Percentiles rank a stretch among this genome's conserved stretches.
Evolutionary conservation across 2,113 vertebrate genomes (phyloP).

Genomic region (Lepisosteus osseus): DNA sequence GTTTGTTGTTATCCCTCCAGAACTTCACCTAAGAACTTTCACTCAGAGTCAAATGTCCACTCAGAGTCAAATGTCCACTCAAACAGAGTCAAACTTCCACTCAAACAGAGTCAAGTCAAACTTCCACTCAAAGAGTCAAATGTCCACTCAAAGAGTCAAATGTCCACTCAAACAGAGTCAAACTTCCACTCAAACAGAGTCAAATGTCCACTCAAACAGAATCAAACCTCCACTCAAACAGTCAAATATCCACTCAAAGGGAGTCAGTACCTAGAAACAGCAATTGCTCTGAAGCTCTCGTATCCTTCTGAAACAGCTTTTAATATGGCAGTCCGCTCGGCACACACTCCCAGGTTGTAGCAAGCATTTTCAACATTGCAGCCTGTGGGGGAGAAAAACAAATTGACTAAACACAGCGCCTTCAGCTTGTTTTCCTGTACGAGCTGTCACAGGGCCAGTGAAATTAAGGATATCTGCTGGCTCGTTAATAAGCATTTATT

Average conservation of each 20-base stretch:
- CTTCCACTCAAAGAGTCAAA: not conserved
- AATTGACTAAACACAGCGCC: no score
- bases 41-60: no score
- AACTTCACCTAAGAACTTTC: no score
- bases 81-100: not conserved
- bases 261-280: slow-evolving; percentile 73
- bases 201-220: not conserved
- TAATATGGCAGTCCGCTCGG: slow-evolving; percentile 76
- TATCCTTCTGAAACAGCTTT: slow-evolving; percentile 85
- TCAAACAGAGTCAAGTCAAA: no score
- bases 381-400: slow-evolving; percentile 53
- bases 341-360: slow-evolving; percentile 76
- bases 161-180: not conserved
- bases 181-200: not conserved
- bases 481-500: no score
- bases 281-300: slow-evolving; percentile 81
- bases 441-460: no score
- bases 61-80: no score
- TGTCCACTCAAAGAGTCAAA: no score
- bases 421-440: no score
- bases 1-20: no score
- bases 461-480: no score
- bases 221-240: not conserved
- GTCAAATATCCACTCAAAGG: not conserved
- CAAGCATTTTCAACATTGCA: slow-evolving; percentile 89